Conservation (phyloP, 2,113 vertebrate species). For the Xiphias gladius region DNA sequence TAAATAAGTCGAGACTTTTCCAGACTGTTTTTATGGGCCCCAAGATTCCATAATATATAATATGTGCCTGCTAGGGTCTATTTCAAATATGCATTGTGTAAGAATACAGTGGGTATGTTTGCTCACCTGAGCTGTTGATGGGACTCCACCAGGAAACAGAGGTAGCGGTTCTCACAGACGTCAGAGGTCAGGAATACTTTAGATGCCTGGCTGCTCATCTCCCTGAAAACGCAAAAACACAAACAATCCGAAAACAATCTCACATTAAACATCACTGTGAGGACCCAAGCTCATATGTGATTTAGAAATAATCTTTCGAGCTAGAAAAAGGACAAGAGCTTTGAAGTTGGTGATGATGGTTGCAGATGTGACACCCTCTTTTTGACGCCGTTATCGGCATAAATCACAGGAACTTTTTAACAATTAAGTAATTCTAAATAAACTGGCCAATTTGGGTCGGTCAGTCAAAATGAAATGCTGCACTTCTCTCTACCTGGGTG, state of each 20-base stretch:
- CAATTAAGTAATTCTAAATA: too few species aligned
- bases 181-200: constrained; percentile 97
- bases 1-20: background rate
- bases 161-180: constrained; percentile 93
- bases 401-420: too few species aligned
- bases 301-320: too few species aligned
- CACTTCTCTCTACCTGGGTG: too few species aligned
- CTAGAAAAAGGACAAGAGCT: too few species aligned
- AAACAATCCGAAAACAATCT: background rate
- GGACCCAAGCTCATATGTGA: too few species aligned
- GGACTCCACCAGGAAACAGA: constrained; percentile 96
- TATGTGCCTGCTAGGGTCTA: background rate
- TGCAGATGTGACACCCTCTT: too few species aligned
- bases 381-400: too few species aligned
- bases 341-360: too few species aligned
- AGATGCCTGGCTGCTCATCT: constrained; percentile 94
- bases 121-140: constrained; percentile 93
- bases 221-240: constrained; percentile 80
- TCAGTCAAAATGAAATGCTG: too few species aligned
- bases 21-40: background rate
- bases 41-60: background rate
- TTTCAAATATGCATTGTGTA: background rate
- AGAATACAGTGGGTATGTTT: background rate
- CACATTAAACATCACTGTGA: background rate
- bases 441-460: too few species aligned